Percentiles rank a stretch among this genome's conserved stretches.
These are phyloP conservation scores for Drosophila ananassae DNA, from an alignment of 1,140 invertebrate genomes.

Conservation along the genomic window DNA sequence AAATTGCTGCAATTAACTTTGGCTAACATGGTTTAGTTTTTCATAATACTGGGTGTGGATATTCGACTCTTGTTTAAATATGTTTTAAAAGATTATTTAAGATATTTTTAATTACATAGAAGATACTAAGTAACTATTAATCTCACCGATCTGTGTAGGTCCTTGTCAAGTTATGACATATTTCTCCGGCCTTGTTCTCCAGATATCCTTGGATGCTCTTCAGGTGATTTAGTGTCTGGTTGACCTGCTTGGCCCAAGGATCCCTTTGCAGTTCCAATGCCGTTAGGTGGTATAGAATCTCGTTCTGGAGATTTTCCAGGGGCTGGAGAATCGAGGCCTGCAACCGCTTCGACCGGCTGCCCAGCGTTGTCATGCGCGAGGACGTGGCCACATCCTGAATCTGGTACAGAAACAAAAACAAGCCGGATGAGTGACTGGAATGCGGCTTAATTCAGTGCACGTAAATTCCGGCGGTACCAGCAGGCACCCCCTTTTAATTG, in stretches of 20 bases:
- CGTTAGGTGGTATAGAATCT: conserved; percentile 90
- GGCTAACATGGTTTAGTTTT: not conserved
- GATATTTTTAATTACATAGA: not conserved
- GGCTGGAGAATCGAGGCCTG: conserved; percentile 87
- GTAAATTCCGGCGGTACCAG: not conserved
- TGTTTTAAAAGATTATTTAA: not conserved
- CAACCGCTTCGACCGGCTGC: conserved; percentile 86
- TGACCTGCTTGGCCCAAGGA: conserved; percentile 86
- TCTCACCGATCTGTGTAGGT: conserved; percentile 77
- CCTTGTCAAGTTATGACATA: conserved; percentile 85
- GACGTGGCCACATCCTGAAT: conserved; percentile 87
- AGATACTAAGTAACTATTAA: not conserved
- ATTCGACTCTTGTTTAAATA: not conserved
- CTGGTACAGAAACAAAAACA: conserved; percentile 33
- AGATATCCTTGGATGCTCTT: conserved; percentile 90
- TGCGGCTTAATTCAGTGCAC: conserved; percentile 20
- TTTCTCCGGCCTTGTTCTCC: conserved; percentile 89
- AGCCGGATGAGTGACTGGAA: conserved; percentile 14
- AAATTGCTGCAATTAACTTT: conserved; percentile 28
- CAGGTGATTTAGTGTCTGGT: conserved; percentile 89
- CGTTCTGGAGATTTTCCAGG: conserved; percentile 88
- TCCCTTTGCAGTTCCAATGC: conserved; percentile 89
- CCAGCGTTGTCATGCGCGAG: conserved; percentile 87
- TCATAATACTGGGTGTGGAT: not conserved
- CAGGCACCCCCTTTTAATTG: conserved; percentile 23